Evolutionary conservation across 2,113 vertebrate species (phyloP), one percentile per base, ranked within the genome.

Genomic region (Misgurnus anguillicaudatus): DNA sequence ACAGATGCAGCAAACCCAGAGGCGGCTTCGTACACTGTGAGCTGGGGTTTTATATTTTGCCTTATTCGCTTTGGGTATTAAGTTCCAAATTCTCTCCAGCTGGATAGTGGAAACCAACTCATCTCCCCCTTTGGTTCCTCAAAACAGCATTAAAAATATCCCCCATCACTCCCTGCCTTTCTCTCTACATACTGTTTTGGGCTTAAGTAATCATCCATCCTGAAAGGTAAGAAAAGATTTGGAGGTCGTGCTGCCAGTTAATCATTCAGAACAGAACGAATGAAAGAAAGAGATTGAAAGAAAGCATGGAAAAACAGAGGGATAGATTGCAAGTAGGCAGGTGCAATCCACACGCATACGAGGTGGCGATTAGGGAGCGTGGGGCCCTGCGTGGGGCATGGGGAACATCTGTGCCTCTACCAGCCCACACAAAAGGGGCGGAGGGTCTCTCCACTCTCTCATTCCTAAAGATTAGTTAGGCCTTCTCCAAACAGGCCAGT

Each of bases 401-500:
- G 87, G 87, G 89, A 92, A 93, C 92, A 92, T 94, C 92, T 94
- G 92, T 91, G 91, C 90, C 90, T 90, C 87, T 94, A 91, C 91
- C 89, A 67, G 81, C 82, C 81, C 86, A 84, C 88, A 93, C 92
- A 93, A 93, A 91, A 90, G 80, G 76, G 53, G n/a, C 51, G 77
- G 83, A 63, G 67, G 66, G 53, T 45, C 65, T 79, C 71, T 55
- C 55, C 42, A 68, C 53, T 79, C 86, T 72, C 85, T 84, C 53
- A 39, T 83, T 86, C 84, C 89, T 85, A 86, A 90, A 89, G 87
- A 88, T 89, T 87, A 90, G 85, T 86, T 45, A 87, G 78, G 88
- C 87, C 88, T 90, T 91, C 88, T 87, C 87, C 87, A 90, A 90
- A 91, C 88, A 89, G 87, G 87, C 90, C 89, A 81, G 86, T 83